Evolutionary conservation across 2,797 vertebrate genomes (phyloP).

Genomic region (Chaenodraco wilsoni): DNA sequence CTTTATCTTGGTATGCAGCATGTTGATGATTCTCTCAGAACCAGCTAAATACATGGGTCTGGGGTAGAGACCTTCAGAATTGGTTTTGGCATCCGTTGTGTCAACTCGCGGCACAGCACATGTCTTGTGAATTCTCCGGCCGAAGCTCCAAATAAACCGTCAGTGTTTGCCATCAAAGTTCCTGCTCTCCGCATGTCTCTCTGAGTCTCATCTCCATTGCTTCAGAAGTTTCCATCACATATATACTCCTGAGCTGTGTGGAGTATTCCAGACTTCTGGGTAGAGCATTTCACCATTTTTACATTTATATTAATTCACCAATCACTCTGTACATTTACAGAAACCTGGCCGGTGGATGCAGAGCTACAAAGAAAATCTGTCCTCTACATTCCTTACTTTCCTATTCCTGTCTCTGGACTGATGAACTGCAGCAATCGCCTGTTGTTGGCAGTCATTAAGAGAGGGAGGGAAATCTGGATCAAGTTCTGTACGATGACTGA

Average conservation of each 20-base stretch:
- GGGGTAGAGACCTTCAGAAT: too few relatives aligned
- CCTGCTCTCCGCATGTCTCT: too few relatives aligned
- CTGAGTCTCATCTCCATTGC: background rate
- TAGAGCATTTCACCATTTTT: background rate
- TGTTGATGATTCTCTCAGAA: too few relatives aligned
- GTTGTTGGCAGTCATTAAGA: background rate
- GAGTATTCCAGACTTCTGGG: background rate
- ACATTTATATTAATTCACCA: background rate
- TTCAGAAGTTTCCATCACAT: background rate
- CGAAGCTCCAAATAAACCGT: too few relatives aligned
- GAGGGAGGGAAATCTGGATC: conserved; percentile 8
- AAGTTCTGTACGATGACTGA: conserved; percentile 4
- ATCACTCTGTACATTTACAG: background rate
- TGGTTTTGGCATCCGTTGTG: too few relatives aligned
- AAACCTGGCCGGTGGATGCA: background rate
- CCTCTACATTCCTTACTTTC: background rate
- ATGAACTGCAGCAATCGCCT: background rate
- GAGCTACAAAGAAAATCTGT: background rate
- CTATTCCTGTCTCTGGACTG: background rate
- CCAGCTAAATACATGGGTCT: too few relatives aligned
- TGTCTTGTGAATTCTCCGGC: too few relatives aligned
- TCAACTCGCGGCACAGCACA: too few relatives aligned
- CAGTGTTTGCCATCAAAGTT: too few relatives aligned
- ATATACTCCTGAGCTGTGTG: background rate
- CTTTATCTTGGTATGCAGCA: too few relatives aligned